Base-by-base conservation (phyloP, 2,888 invertebrate species). In the Andrena bucephala region DNA sequence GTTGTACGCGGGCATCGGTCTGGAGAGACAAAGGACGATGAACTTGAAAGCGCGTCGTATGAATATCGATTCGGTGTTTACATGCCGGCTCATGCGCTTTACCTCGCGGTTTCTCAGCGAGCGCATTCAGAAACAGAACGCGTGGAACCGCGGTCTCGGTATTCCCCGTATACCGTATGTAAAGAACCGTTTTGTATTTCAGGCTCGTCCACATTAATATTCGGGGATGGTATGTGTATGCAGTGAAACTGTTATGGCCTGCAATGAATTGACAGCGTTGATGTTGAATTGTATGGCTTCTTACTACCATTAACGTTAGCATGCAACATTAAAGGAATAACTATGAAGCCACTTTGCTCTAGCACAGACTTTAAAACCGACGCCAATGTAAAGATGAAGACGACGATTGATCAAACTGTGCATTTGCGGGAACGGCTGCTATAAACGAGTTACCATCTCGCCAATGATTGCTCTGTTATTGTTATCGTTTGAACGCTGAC, bases 391-490 rank as follows among this genome's bases (percentile, higher is more conserved):
- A 42, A 77, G 68, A 10, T 24, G 36, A 36, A 70, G 85, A 85
- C 89, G 88, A 77, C 87, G 89, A 86, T 90, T 87, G 93, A 93
- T 93, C 92, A 93, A 93, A 91, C 90, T 90, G 90, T 93, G 93
- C 93, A 69, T 60, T 29, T 62, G 20, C 52, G n/a, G 20, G 8
- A 8, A 52, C 6, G 20, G 20, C 3, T 52, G 52, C n/a, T 52
- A 20, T 42, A 16, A 42, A 42, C 42, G 52, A 52, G 20, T 52
- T 20, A 52, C 6, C 52, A 8, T 52, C 52, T 52, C 20, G 52
- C 20, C 20, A 52, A 20, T 52, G 20, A 52, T 52, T 52, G 20
- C 20, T 20, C 8, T 52, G 20, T 52, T 20, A 29, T 50, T 48
- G 50, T 52, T 67, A 24, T 5, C 31, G 29, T 31, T 8, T 50